Base-by-base conservation (phyloP, 2,797 vertebrate species). In the Cossypha polioptera region DNA sequence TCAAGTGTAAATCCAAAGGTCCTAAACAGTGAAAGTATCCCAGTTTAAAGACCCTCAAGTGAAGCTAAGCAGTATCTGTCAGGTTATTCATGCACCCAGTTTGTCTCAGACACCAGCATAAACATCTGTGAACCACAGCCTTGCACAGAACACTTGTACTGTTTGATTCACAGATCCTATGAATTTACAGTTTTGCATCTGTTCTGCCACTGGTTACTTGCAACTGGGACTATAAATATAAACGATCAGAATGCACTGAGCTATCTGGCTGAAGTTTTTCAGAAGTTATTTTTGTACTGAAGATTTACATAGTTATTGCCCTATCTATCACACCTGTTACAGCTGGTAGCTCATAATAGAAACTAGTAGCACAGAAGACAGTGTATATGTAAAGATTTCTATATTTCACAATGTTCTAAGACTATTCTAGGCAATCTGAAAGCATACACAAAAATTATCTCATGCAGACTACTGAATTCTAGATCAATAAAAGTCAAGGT, bases 291-390 rank as follows among this genome's bases (percentile, higher is more conserved):
- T 96, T 91, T 85, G 51, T 31, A 86, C 21, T 53, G 45, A 67
- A 59, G 33, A 79, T 88, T 91, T 90, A 93, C 55, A 55, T 73
- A 92, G 53, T 79, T 72, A 71, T n/a, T 86, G 48, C 43, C 86
- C 28, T 78, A 21, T 45, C 50, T 79, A 2, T 40, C 72, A 66
- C 83, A 97, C 48, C 76, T 93, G 90, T 75, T 83, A 81, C 69
- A 95, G 85, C 66, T 91, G 76, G 25, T n/a, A 38, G 40, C 25
- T 75, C 58, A 53, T 19, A 91, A 65, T 0, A 85, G 71, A 89
- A 87, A 83, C 76, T 2, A 65, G 51, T 4, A 76, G 59, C 33
- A 71, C 7, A 73, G n/a, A 72, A 66, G 29, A 28, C 1, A 65
- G 24, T 9, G 12, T 24, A 1, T 42, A 50, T 17, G 42, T 28